These are phyloP conservation scores for Dermatophagoides farinae DNA, from an alignment of 1,140 invertebrate genomes.

Conservation along the genomic window DNA sequence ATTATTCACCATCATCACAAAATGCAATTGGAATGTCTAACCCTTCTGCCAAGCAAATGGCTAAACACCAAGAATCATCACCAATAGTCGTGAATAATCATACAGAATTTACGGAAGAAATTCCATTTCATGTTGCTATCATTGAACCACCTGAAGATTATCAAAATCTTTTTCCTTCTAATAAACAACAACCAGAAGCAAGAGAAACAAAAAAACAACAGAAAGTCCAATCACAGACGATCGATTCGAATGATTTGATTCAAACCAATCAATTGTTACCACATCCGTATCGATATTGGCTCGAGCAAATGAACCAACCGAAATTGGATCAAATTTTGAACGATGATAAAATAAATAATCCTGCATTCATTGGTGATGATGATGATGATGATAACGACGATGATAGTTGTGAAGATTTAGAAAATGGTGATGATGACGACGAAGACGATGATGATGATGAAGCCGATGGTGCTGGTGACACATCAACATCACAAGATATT, in stretches of 20 bases:
- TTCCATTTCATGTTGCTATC: neutral
- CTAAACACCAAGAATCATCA: neutral
- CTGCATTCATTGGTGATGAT: neutral
- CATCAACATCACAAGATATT: constrained; percentile 20
- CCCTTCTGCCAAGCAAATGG: neutral
- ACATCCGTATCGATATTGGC: neutral
- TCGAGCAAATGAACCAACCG: constrained; percentile 1
- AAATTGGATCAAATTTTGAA: neutral
- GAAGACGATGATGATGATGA: neutral
- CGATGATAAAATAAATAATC: neutral
- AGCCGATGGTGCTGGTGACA: constrained; percentile 14
- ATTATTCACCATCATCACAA: neutral
- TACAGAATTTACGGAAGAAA: too few relatives aligned
- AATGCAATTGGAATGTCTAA: neutral
- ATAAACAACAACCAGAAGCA: too few relatives aligned
- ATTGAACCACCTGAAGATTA: constrained; percentile 3
- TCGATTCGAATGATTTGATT: too few relatives aligned
- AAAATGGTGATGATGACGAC: neutral
- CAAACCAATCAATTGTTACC: neutral
- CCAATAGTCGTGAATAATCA: too few relatives aligned
- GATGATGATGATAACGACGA: neutral
- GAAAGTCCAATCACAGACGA: neutral
- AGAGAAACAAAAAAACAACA: too few relatives aligned
- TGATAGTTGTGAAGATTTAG: neutral
- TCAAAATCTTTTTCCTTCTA: neutral